Base-by-base conservation (phyloP, 1,140 invertebrate species). In the Trypoxylus dichotomus region DNA sequence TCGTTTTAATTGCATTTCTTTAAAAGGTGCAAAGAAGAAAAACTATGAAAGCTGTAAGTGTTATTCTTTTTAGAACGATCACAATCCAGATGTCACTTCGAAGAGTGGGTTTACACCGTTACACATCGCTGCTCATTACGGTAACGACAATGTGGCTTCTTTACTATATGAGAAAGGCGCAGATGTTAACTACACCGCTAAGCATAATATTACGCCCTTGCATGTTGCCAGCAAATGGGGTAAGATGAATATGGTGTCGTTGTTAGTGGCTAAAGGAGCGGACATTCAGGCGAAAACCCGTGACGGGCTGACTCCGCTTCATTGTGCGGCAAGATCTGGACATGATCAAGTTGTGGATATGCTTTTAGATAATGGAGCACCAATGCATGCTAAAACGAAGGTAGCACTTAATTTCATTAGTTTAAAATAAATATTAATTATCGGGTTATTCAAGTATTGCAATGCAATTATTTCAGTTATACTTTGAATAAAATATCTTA, bases 151-250 rank as follows among this genome's bases (percentile, higher is more conserved):
- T 85, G 97, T 99, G 79, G 98, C 96, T 58, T 93, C 91, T 78
- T 90, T 99, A 77, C 89, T 99, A 63, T 91, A 99, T 43, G 92
- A 96, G 47, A 93, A 94, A 85, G 95, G 96, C 27, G 98, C 98
- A 27, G 96, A 99, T 88, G 94, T 99, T 29, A 99, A 99, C 87
- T 97, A 94, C 83, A 92, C 95, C 72, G 98, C 98, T 15, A 98
- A 99, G 90, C 96, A 97, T 86, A 95, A 95, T 84, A 97, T 97
- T 78, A 96, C 95, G 10, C 96, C 96, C 0, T 88, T 97, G 77
- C 96, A 97, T 86, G 98, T 99, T 2, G 97, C 97, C 58, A 94
- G 96, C 80, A 98, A 98, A 90, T 99, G 97, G 97, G 97, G 97
- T 29, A 97, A 98, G 85, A 90, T 92, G 60, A 95, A 96, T 81